Conservation (phyloP, 2,888 invertebrate genomes). For the Zygaena filipendulae region DNA sequence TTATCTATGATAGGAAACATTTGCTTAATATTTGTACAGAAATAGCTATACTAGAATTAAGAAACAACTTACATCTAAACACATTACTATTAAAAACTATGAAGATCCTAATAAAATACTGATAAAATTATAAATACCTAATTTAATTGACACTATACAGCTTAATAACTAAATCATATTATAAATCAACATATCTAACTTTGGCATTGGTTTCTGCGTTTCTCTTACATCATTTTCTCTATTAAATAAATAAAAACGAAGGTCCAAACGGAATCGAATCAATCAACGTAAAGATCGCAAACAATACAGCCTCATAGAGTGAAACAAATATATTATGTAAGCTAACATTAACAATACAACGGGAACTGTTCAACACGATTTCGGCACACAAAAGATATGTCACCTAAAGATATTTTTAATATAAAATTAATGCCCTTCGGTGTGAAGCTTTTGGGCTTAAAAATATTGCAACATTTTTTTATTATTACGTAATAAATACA, state of each 20-base stretch:
- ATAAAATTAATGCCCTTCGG: conserved; percentile 53
- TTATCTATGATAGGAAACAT: conserved; percentile 66
- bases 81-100: conserved; percentile 53
- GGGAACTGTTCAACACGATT: conserved; percentile 37
- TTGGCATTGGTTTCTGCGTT: conserved; percentile 67
- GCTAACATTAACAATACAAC: conserved; percentile 58
- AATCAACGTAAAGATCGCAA: conserved; percentile 41
- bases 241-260: conserved; percentile 59
- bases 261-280: conserved; percentile 56
- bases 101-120: conserved; percentile 62
- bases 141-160: conserved; percentile 68
- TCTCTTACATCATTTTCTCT: too few species aligned
- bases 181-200: conserved; percentile 67
- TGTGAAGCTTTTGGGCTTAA: conserved; percentile 46
- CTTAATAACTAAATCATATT: conserved; percentile 56
- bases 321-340: conserved; percentile 37
- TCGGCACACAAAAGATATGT: conserved; percentile 54
- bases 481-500: too few species aligned
- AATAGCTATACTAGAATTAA: conserved; percentile 54
- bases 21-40: conserved; percentile 55
- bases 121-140: too few species aligned
- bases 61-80: conserved; percentile 52
- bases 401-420: conserved; percentile 40
- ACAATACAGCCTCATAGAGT: conserved; percentile 34
- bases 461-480: conserved; percentile 43